Evolutionary conservation across 1,140 invertebrate species (phyloP).

Genomic region (Lepidurus apus): DNA sequence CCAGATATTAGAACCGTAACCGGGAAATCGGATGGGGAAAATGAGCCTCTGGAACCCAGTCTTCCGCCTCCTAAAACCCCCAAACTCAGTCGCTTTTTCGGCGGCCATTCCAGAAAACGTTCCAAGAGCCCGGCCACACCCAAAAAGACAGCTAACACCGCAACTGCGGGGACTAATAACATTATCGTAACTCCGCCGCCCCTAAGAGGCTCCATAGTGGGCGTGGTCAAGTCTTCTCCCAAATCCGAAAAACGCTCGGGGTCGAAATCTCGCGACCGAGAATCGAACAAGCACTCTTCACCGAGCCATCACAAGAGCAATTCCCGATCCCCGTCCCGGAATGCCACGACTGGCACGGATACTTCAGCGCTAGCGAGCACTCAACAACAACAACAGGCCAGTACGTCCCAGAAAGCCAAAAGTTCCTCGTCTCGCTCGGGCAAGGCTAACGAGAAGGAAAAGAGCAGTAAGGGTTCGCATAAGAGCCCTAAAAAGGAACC

Average conservation of each 20-base stretch:
- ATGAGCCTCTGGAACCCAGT: constrained; percentile 42
- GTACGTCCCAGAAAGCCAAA: constrained; percentile 21
- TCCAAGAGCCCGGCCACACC: constrained; percentile 2
- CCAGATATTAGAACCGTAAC: constrained; percentile 47
- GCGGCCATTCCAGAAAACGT: constrained; percentile 38
- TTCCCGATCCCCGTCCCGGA: constrained; percentile 5
- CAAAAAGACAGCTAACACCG: not conserved
- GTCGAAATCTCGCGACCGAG: constrained; percentile 29
- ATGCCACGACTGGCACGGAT: not conserved
- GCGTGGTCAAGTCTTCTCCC: constrained; percentile 28
- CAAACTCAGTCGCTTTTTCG: constrained; percentile 35
- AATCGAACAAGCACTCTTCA: constrained; percentile 30
- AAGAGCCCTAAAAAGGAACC: constrained; percentile 31
- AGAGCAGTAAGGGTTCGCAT: constrained; percentile 15
- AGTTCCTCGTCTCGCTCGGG: constrained; percentile 25
- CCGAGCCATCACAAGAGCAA: constrained; percentile 21
- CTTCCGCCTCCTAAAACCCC: constrained; percentile 39
- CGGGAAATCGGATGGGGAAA: constrained; percentile 50
- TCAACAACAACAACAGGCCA: not conserved
- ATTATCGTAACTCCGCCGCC: constrained; percentile 3
- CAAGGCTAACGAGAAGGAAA: constrained; percentile 27
- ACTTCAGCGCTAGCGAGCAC: constrained; percentile 29
- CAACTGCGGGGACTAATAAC: not conserved
- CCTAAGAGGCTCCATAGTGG: not conserved
- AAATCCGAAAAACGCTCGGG: constrained; percentile 30